Conservation (phyloP, 2,113 vertebrate genomes). For the Platysteira castanea region DNA sequence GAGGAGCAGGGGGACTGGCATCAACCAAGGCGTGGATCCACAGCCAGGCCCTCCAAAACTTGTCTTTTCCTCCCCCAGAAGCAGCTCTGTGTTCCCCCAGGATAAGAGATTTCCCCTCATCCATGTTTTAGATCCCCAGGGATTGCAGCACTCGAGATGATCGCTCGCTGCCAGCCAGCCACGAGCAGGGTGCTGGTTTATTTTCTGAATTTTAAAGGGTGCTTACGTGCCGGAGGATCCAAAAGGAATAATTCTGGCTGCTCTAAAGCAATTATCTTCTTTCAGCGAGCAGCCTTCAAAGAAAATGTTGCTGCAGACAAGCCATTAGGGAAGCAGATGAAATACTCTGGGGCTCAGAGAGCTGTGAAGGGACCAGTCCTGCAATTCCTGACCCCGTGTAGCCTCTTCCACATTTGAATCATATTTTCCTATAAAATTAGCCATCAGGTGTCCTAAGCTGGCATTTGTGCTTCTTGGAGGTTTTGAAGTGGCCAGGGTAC, state of each 20-base stretch:
- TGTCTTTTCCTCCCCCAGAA: background rate
- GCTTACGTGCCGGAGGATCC: background rate
- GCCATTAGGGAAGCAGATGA: background rate
- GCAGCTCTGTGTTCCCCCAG: background rate
- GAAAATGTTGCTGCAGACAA: background rate
- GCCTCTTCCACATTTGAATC: background rate
- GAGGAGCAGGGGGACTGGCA: background rate
- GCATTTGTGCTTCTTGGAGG: background rate
- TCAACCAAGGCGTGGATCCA: background rate
- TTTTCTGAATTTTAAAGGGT: background rate
- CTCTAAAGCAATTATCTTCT: background rate
- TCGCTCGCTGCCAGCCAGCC: background rate
- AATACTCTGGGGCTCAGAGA: background rate
- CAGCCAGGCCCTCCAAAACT: background rate
- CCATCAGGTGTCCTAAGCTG: background rate
- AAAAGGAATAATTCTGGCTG: background rate
- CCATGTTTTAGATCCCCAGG: background rate
- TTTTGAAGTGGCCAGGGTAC: background rate
- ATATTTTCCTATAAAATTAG: background rate
- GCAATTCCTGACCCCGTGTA: fast-evolving
- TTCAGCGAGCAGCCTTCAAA: background rate
- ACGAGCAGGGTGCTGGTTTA: background rate
- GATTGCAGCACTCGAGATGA: background rate
- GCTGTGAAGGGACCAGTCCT: background rate
- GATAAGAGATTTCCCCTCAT: background rate